Evolutionary conservation across 2,797 vertebrate genomes (phyloP), one percentile per base, ranked within the genome.

Genomic region (Paguma larvata): DNA sequence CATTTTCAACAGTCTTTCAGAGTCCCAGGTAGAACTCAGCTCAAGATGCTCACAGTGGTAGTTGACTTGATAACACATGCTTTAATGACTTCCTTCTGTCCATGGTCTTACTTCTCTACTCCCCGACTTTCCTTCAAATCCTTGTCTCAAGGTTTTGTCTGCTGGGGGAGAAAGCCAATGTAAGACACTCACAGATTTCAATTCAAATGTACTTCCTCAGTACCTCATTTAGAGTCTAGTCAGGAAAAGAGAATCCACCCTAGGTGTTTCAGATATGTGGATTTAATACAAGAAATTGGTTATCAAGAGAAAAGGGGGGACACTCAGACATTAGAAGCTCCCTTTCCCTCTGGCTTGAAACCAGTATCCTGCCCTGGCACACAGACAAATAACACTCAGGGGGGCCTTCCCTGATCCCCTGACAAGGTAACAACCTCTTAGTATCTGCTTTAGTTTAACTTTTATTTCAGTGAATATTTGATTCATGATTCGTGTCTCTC

Each of bases 61-160:
- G 68, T 7, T 86, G 14, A 1, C 16, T 94, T 53, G 16, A 75
- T 32, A 75, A 67, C 18, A 32, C 8, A 21, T 6, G 0, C 16
- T 91, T 80, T 62, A 70, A 63, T 62, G 44, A 51, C n/a, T 79
- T 89, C 80, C n/a, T 95, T 85, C 80, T 38, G 27, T 56, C n/a
- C 19, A 48, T 38, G 32, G 4, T 94, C 53, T 82, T 63, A 41
- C n/a, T 41, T 95, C 53, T 41, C 41, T 3, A 25, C 27, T 85
- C 27, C 5, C n/a, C 72, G 51, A 16, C 13, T 70, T 72, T 12
- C 18, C 41, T 79, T 63, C 72, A 78, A n/a, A 78, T 85, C 27
- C 34, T 83, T 67, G 21, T 75, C n/a, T 53, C 56, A 79, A 10
- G 18, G 25, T 72, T 67, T 72, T 30, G 53, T 67, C 59, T 59